Conservation (phyloP, 2,888 invertebrate genomes). For the Drosophila suboccidentalis region DNA sequence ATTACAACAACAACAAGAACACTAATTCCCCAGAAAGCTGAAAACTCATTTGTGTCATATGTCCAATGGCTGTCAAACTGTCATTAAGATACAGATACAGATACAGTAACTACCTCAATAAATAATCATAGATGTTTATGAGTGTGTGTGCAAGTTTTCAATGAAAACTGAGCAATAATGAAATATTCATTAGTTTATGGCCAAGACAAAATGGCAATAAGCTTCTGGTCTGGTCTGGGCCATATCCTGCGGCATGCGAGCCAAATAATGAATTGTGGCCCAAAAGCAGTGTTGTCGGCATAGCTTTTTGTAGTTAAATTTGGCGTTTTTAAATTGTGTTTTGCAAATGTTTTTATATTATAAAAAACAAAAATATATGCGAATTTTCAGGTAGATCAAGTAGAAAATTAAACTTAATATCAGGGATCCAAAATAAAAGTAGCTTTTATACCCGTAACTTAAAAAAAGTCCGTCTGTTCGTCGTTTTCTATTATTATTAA, state of each 20-base stretch:
- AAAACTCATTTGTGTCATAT: conserved; percentile 49
- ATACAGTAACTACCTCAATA: not conserved
- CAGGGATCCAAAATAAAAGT: too few relatives aligned
- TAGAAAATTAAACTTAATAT: too few relatives aligned
- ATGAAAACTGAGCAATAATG: conserved; percentile 32
- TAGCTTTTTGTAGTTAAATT: not conserved
- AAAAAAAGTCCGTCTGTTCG: too few relatives aligned
- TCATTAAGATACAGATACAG: conserved; percentile 27
- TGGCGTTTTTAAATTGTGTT: too few relatives aligned
- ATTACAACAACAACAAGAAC: not conserved
- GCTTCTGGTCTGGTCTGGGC: conserved; percentile 10
- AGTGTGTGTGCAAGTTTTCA: conserved; percentile 21
- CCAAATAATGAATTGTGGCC: conserved; percentile 22
- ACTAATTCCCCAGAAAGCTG: conserved; percentile 10
- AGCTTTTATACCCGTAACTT: too few relatives aligned
- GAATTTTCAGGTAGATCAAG: too few relatives aligned
- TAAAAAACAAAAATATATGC: too few relatives aligned
- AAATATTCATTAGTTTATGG: conserved; percentile 50
- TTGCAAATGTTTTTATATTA: too few relatives aligned
- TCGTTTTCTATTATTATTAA: too few relatives aligned
- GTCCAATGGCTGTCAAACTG: conserved; percentile 53
- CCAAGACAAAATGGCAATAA: conserved; percentile 25
- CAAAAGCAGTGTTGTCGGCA: not conserved
- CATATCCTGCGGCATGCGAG: conserved; percentile 25
- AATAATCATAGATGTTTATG: not conserved